Evolutionary conservation across 2,113 vertebrate species (phyloP).

Genomic region (Loxodonta africana): DNA sequence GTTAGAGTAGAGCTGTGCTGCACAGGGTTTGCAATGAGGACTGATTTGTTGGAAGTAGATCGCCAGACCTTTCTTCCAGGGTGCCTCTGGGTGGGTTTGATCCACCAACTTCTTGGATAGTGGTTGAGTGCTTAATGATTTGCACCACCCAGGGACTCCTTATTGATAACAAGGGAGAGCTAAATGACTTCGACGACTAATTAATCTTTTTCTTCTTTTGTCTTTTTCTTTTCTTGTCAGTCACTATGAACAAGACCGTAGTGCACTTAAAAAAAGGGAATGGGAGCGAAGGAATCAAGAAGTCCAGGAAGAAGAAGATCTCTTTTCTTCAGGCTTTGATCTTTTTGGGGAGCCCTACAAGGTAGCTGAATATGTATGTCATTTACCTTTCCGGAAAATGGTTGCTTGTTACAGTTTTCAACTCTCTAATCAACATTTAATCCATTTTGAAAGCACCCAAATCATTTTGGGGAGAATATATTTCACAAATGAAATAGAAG

Average conservation of each 20-base stretch:
- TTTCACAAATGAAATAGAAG: conserved; percentile 67
- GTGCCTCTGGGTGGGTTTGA: not conserved
- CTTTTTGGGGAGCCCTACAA: conserved; percentile 99
- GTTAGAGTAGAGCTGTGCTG: not conserved
- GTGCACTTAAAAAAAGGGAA: conserved; percentile 96
- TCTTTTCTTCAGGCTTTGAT: conserved; percentile 98
- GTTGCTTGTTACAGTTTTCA: conserved; percentile 54
- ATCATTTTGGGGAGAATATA: conserved; percentile 72
- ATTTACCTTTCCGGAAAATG: conserved; percentile 66
- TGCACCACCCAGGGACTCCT: not conserved
- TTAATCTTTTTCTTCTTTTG: conserved; percentile 60
- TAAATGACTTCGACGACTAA: conserved; percentile 68
- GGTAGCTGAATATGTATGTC: conserved; percentile 88
- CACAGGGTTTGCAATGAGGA: not conserved
- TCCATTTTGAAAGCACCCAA: conserved; percentile 73
- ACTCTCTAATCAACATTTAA: conserved; percentile 57
- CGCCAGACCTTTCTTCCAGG: not conserved
- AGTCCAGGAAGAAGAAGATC: conserved; percentile 98
- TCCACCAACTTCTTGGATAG: not conserved
- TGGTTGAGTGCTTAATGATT: not conserved
- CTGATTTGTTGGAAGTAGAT: not conserved
- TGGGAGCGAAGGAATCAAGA: conserved; percentile 99
- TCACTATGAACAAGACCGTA: conserved; percentile 98
- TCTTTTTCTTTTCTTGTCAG: conserved; percentile 87
- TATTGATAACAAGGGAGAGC: conserved; percentile 15